Conservation (phyloP, 2,888 invertebrate genomes). For the Choristoneura rosaceana region DNA sequence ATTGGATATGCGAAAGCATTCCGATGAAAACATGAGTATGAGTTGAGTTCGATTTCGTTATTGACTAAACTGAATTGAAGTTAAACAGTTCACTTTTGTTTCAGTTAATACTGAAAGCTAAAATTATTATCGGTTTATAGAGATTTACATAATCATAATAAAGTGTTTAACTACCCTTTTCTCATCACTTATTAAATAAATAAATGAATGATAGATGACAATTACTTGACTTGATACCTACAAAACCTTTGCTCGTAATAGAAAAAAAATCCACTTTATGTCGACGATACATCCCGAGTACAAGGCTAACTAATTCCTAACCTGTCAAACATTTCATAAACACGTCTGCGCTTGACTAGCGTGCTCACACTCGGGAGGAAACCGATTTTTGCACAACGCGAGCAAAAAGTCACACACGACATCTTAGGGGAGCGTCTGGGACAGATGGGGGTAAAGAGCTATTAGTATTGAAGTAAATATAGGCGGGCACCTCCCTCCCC, state of each 20-base stretch:
- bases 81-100: not conserved
- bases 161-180: too few relatives aligned
- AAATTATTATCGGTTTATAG: not conserved
- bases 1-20: too few relatives aligned
- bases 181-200: too few relatives aligned
- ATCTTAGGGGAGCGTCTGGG: conserved; percentile 37
- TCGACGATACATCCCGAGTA: conserved; percentile 14
- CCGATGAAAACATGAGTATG: too few relatives aligned
- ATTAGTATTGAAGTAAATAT: conserved; percentile 39
- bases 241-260: too few relatives aligned
- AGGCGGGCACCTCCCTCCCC: conserved; percentile 40
- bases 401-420: conserved; percentile 57
- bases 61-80: not conserved
- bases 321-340: conserved; percentile 80
- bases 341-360: conserved; percentile 57
- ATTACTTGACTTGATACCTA: too few relatives aligned
- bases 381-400: conserved; percentile 66
- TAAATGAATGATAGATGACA: too few relatives aligned
- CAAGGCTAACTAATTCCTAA: conserved; percentile 70
- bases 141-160: too few relatives aligned
- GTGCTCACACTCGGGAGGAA: conserved; percentile 59
- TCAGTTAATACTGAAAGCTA: not conserved
- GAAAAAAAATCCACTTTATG: not conserved
- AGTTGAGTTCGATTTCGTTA: too few relatives aligned
- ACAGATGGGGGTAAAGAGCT: conserved; percentile 32